Evolutionary conservation across 2,113 vertebrate species (phyloP).

Genomic region (Hippocampus barbouri): DNA sequence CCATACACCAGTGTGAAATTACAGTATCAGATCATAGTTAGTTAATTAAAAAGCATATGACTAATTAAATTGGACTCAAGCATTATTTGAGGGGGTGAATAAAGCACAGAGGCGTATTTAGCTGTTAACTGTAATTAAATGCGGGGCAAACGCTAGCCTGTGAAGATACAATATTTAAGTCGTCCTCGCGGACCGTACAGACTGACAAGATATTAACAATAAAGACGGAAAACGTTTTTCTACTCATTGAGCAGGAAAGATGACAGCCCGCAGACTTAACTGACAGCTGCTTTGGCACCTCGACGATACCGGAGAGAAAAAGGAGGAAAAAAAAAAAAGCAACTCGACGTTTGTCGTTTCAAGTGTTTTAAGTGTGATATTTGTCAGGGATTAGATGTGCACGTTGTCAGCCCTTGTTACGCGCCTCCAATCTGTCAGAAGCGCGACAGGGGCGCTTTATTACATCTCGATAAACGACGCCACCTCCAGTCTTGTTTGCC

Average conservation of each 20-base stretch:
- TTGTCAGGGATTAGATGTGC: constrained; percentile 53
- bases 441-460: constrained; percentile 49
- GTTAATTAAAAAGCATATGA: constrained; percentile 69
- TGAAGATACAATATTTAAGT: constrained; percentile 30
- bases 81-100: constrained; percentile 46
- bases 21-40: constrained; percentile 64
- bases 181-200: neutral
- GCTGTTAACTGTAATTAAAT: constrained; percentile 68
- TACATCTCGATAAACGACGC: constrained; percentile 54
- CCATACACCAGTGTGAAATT: constrained; percentile 63
- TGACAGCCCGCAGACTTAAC: constrained; percentile 76
- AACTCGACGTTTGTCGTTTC: constrained; percentile 43
- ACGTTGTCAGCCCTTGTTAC: constrained; percentile 47
- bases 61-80: constrained; percentile 69
- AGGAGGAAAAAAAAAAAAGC: constrained; percentile 54
- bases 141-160: constrained; percentile 46
- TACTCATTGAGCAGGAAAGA: constrained; percentile 73
- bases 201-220: constrained; percentile 39
- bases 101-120: constrained; percentile 61
- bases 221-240: constrained; percentile 60
- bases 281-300: constrained; percentile 68
- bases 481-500: constrained; percentile 54
- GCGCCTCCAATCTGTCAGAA: constrained; percentile 56
- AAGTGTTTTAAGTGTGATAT: constrained; percentile 52
- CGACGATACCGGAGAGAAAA: constrained; percentile 66